These are phyloP conservation scores for Thryonomys swinderianus DNA, from an alignment of 2,113 vertebrate genomes.

Conservation along the genomic window DNA sequence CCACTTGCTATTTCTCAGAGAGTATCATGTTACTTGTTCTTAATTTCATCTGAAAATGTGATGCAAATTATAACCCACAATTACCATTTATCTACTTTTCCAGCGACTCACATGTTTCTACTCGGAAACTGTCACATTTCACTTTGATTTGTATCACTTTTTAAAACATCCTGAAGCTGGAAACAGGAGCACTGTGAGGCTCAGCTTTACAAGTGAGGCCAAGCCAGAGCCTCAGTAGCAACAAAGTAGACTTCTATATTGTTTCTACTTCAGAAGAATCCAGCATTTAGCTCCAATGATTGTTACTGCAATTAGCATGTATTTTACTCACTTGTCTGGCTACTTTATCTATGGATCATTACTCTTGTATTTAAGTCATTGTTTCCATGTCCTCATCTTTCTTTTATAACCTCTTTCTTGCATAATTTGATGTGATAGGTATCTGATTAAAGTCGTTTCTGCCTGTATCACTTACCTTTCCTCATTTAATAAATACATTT, in stretches of 20 bases:
- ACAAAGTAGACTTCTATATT: neutral
- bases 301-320: neutral
- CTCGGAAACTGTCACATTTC: neutral
- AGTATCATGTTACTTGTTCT: slow-evolving; percentile 12
- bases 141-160: neutral
- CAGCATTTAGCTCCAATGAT: neutral
- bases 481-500: neutral
- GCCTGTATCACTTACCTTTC: neutral
- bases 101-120: neutral
- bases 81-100: neutral
- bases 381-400: neutral
- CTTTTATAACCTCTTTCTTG: neutral
- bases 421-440: neutral
- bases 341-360: neutral
- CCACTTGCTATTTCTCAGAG: neutral
- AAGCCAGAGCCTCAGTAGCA: neutral
- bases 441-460: slow-evolving; percentile 15
- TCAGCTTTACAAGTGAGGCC: neutral
- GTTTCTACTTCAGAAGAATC: neutral
- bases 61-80: neutral
- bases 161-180: neutral
- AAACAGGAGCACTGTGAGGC: neutral
- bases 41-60: slow-evolving; percentile 33
- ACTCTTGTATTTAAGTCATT: neutral
- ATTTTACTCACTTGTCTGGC: neutral